phyloP scores from a whole-genome alignment of 2,888 invertebrate genomes.

The Plagodis pulveraria region DNA sequence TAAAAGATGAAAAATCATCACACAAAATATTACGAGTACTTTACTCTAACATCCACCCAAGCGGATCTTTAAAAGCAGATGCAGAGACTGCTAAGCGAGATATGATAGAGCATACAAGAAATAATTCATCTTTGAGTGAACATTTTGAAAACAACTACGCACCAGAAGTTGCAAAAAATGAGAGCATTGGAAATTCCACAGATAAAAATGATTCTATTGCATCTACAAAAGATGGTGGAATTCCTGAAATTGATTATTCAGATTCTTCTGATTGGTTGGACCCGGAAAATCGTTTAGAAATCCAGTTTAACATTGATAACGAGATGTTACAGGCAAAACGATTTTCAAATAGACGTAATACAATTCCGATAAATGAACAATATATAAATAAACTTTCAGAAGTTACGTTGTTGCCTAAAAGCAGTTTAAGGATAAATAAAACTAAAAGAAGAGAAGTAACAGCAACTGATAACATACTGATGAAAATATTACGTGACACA shows the following conservation, averaged over 20 bases:
- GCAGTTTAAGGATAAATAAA: not conserved
- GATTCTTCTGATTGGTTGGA: slow-evolving; percentile 18
- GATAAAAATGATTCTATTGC: not conserved
- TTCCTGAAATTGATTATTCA: not conserved
- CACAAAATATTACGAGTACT: not conserved
- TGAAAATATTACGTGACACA: slow-evolving; percentile 11
- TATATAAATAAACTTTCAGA: not conserved
- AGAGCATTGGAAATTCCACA: not conserved
- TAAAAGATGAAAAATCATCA: not conserved
- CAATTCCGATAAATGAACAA: not conserved
- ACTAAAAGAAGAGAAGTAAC: slow-evolving; percentile 2
- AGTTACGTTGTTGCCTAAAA: not conserved
- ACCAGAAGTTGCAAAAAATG: not conserved
- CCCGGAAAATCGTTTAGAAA: slow-evolving; percentile 6
- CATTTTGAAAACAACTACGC: not conserved
- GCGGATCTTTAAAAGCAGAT: no score
- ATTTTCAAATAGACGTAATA: not conserved
- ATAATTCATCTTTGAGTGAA: not conserved
- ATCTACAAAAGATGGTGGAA: not conserved
- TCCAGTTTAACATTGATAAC: not conserved
- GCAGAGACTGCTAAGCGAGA: no score
- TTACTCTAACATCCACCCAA: not conserved
- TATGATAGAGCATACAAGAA: not conserved
- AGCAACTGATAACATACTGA: slow-evolving; percentile 1
- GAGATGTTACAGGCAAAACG: not conserved